Conservation (phyloP, 2,113 vertebrate genomes). For the Strix aluco region DNA sequence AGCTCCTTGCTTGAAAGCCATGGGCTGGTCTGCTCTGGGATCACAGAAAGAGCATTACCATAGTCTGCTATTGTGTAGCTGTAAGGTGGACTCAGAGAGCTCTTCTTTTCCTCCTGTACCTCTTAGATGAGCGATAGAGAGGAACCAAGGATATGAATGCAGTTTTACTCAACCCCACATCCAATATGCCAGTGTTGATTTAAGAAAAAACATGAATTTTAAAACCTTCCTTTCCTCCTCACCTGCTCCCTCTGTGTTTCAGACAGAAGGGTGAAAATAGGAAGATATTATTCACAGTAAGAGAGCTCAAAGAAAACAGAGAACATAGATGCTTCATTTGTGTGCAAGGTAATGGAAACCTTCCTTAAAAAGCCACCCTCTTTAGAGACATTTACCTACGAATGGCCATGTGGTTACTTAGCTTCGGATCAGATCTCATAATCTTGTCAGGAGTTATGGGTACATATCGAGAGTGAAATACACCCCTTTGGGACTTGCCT, state of each 20-base stretch:
- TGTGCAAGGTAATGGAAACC: not conserved
- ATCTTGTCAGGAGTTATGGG: not conserved
- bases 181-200: not conserved
- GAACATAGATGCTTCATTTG: not conserved
- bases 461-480: not conserved
- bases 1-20: not conserved
- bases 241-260: conserved; percentile 29
- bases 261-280: conserved; percentile 38
- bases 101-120: not conserved
- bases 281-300: conserved; percentile 28
- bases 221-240: conserved; percentile 46
- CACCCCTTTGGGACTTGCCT: not conserved
- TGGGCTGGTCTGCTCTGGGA: not conserved
- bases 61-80: not conserved
- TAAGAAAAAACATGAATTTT: not conserved
- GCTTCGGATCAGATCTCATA: not conserved
- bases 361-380: not conserved
- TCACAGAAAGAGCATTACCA: not conserved
- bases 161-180: conserved; percentile 52
- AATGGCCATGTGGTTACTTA: not conserved
- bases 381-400: not conserved
- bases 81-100: not conserved
- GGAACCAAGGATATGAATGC: not conserved
- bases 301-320: conserved; percentile 36
- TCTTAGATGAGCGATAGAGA: not conserved